Evolutionary conservation across 2,888 invertebrate species (phyloP), one percentile per base, ranked within the genome.

Genomic region (Miltochrista miniata): DNA sequence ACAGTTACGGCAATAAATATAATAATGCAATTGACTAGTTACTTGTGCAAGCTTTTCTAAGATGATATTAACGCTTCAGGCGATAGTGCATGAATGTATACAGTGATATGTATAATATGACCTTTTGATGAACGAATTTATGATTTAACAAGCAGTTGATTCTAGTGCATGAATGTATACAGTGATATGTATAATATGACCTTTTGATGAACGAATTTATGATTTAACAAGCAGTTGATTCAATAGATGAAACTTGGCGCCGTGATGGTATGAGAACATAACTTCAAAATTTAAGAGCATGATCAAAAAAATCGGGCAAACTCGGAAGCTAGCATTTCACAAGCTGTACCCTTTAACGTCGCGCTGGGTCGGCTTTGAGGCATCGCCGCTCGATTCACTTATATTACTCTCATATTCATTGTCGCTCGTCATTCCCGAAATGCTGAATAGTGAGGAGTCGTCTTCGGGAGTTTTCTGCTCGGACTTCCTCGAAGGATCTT

Each of bases 341-440:
- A 88, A 81, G 85, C 84, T 83, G 86, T 91, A 91, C 91, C 90
- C 90, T 90, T 89, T 90, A 65, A 82, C 76, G 72, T 87, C 83
- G 70, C 87, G 90, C 74, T 88, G 90, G 63, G 87, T 87, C 58
- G 88, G 86, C 79, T 88, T 89, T 67, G 89, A 86, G 56, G 82
- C 87, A 64, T 90, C 89, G 64, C 90, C 89, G 77, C 91, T 90
- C 59, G 90, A 91, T 75, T 91, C 91, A 76, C 90, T 90, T 78
- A 90, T 87, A 82, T 91, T 91, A 87, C 90, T 90, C 69, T 91
- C 91, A 79, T 85, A 91, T 81, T 91, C 91, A 88, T 91, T 92
- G 86, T 92, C 92, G 80, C 92, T 92, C 72, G 92, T 92, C 86
- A 92, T 92, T 81, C 92, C 92, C 72, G 92, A 92, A 81, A 92